phyloP scores from a whole-genome alignment of 2,888 invertebrate species.

The Euspilapteryx auroguttella region DNA sequence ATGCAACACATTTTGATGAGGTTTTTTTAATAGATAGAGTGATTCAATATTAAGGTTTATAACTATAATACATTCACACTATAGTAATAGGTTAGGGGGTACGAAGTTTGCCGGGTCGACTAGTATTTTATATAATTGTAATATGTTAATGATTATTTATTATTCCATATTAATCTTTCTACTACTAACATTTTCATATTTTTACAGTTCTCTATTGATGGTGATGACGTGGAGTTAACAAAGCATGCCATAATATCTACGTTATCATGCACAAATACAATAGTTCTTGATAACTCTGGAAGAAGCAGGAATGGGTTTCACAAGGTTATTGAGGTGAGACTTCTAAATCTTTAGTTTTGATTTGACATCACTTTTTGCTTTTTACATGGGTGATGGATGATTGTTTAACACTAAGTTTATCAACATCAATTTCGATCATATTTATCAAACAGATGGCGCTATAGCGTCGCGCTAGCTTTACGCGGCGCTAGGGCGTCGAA shows the following conservation, averaged over 20 bases:
- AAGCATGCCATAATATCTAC: conserved; percentile 22
- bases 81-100: no score
- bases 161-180: background rate
- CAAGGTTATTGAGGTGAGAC: conserved; percentile 19
- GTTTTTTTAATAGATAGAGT: no score
- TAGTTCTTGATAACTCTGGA: conserved; percentile 13
- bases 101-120: no score
- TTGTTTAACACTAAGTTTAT: conserved; percentile 34
- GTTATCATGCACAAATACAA: conserved; percentile 13
- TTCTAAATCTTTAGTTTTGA: background rate
- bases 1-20: no score
- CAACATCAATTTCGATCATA: no score
- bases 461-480: no score
- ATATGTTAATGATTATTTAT: background rate
- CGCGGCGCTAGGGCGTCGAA: no score
- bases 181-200: background rate
- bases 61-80: no score
- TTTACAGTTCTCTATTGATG: conserved; percentile 38
- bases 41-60: no score
- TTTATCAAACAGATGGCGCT: no score
- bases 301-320: conserved; percentile 18
- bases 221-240: conserved; percentile 24
- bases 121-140: no score
- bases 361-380: background rate
- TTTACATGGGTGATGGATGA: background rate